Percentiles rank a stretch among this genome's conserved stretches.
Conservation (phyloP, 2,113 vertebrate genomes). For the Gymnobelideus leadbeateri region DNA sequence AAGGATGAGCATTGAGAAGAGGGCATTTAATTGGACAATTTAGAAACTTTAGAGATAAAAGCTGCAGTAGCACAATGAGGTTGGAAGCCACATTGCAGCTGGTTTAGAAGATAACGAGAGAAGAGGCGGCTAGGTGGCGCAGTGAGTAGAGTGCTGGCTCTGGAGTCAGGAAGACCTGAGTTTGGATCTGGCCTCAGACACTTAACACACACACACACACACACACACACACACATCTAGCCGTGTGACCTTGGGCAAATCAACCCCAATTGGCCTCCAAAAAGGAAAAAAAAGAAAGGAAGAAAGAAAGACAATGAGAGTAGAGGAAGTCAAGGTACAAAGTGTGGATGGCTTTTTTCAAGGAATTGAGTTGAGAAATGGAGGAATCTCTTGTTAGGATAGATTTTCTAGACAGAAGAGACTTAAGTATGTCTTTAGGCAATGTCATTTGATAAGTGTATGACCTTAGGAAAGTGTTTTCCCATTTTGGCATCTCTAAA, state of each 20-base stretch:
- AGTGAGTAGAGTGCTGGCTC: too few relatives aligned
- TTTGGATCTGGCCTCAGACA: too few relatives aligned
- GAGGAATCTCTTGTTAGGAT: background rate
- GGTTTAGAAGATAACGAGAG: background rate
- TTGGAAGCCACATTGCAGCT: background rate
- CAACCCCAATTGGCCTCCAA: too few relatives aligned
- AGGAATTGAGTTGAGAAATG: background rate
- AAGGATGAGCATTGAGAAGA: background rate
- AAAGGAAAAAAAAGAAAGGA: too few relatives aligned
- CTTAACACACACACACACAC: too few relatives aligned
- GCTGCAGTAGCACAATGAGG: background rate
- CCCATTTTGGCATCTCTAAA: background rate
- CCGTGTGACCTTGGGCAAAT: too few relatives aligned
- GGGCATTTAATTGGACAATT: background rate
- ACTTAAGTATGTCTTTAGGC: background rate
- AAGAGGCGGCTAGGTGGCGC: too few relatives aligned
- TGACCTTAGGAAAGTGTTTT: background rate
- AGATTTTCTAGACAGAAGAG: background rate
- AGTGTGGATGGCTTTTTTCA: background rate
- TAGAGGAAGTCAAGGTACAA: background rate
- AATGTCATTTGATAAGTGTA: background rate
- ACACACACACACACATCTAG: too few relatives aligned
- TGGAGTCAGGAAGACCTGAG: too few relatives aligned
- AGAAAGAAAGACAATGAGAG: background rate
- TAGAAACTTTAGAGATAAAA: background rate